Conservation (phyloP, 2,113 vertebrate species). For the Baryphthengus martii region DNA sequence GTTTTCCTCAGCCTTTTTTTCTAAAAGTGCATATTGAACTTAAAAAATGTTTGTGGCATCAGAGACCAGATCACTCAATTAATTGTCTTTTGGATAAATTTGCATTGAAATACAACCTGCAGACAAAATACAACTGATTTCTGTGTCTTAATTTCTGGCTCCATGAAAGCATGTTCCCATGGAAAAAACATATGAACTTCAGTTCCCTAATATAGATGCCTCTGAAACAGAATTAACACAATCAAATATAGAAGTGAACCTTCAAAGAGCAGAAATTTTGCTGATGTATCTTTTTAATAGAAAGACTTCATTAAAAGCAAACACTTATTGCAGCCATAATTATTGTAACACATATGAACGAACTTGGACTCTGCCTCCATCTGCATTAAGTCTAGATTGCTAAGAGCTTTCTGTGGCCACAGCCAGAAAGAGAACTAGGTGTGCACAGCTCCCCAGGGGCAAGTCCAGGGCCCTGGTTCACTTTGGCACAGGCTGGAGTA, state of each 20-base stretch:
- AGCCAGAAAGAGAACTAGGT: not conserved
- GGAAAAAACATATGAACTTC: not conserved
- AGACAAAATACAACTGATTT: not conserved
- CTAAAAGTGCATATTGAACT: not conserved
- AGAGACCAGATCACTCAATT: not conserved
- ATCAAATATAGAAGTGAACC: not conserved
- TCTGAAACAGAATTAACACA: not conserved
- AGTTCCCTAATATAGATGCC: not conserved
- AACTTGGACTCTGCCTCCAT: not conserved
- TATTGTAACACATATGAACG: not conserved
- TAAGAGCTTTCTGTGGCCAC: not conserved
- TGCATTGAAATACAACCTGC: not conserved
- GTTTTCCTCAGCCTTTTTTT: not conserved
- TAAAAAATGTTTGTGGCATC: not conserved
- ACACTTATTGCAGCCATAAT: not conserved
- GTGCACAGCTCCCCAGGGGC: not conserved
- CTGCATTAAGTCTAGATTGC: not conserved
- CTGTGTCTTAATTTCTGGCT: not conserved
- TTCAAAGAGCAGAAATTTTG: not conserved
- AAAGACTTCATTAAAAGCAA: not conserved
- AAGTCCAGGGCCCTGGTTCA: not conserved
- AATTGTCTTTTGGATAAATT: not conserved
- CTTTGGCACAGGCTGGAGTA: not conserved
- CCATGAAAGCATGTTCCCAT: not conserved
- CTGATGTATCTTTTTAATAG: slow-evolving; percentile 12